Evolutionary conservation across 2,888 invertebrate genomes (phyloP), one percentile per base, ranked within the genome.

Genomic region (Tiliacea aurago): DNA sequence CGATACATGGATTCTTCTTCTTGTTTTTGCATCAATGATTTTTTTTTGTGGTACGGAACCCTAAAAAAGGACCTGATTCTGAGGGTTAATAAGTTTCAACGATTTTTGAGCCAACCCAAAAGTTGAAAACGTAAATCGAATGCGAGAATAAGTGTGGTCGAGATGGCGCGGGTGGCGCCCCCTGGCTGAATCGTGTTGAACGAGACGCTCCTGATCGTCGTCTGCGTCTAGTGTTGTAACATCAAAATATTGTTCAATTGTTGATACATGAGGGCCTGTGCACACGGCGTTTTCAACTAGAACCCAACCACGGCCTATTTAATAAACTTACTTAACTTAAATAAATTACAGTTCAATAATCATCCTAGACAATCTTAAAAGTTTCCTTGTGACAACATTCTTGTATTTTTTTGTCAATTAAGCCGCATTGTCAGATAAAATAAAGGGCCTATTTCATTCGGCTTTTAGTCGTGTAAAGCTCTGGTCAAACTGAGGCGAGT

Each of bases 151-250:
- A 3, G 37, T 6, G 37, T 15, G 37, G 51, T 33, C 9, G 71
- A n/a, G 43, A n/a, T 13, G 51, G 18, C 33, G 33, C 23, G 43
- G 9, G 33, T 5, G 53, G 51, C 51, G 28, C n/a, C 10, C 68
- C 45, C 63, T 28, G 63, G 63, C 20, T 28, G 43, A 18, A 7
- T 20, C 23, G 18, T 20, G 23, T 7, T 2, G 4, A 7, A 2
- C 28, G 23, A 47, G 18, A 10, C 20, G 28, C n/a, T 18, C 28
- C 59, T 10, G 33, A 43, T 20, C 23, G 28, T 18, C n/a, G 47
- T 23, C 63, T 1, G 45, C 9, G 61, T 9, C 43, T 41, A 62
- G 65, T 76, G 51, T 45, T 76, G 51, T 43, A 37, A 10, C 10
- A 11, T 51, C 7, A 3, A 20, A 10, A 43, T 23, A 28, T 45